Percentiles rank a stretch among this genome's conserved stretches.
Evolutionary conservation across 2,797 vertebrate species (phyloP).

Genomic region (Champsocephalus esox): DNA sequence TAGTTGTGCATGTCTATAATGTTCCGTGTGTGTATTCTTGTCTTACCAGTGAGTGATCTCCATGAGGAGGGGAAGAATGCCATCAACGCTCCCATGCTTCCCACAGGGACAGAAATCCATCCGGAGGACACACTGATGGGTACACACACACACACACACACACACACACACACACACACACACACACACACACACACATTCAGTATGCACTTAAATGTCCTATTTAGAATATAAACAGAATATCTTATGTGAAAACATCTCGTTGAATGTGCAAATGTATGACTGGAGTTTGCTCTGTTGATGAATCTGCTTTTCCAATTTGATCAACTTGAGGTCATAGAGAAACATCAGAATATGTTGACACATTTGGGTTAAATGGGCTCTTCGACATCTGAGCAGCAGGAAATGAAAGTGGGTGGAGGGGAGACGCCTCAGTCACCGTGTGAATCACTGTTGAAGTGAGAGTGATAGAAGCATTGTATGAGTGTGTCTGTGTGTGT

Average conservation of each 20-base stretch:
- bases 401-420: constrained; percentile 77
- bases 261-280: neutral
- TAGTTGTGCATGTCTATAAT: neutral
- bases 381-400: constrained; percentile 36
- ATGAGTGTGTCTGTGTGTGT: neutral
- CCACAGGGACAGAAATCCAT: constrained; percentile 85
- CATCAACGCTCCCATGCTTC: constrained; percentile 93
- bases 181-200: neutral
- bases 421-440: constrained; percentile 24
- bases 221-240: neutral
- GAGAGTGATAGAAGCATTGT: constrained; percentile 9
- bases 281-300: neutral
- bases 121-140: constrained; percentile 93
- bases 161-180: neutral
- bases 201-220: too few species aligned
- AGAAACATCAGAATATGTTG: constrained; percentile 19
- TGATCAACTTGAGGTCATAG: neutral
- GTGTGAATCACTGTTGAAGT: constrained; percentile 44
- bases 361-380: constrained; percentile 27
- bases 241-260: neutral
- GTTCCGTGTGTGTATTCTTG: constrained; percentile 21
- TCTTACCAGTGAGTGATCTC: constrained; percentile 91
- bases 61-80: constrained; percentile 96
- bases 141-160: constrained; percentile 65
- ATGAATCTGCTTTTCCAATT: neutral